Percentiles rank a stretch among this genome's conserved stretches.
phyloP scores from a whole-genome alignment of 2,888 invertebrate species.

The Elmis aenea region DNA sequence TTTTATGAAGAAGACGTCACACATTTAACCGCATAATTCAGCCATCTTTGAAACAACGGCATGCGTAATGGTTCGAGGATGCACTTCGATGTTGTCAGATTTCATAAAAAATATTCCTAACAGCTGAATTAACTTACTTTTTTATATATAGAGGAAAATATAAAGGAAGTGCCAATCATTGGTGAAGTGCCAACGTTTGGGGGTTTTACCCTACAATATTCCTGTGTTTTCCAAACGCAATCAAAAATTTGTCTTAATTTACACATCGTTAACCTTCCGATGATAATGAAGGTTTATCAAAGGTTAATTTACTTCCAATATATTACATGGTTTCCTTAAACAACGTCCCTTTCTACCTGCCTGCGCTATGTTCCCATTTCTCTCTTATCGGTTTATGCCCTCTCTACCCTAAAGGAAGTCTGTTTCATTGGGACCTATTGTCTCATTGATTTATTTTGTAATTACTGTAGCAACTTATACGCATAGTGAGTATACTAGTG shows the following conservation, averaged over 20 bases:
- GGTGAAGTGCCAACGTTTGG: too few relatives aligned
- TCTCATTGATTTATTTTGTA: conserved; percentile 23
- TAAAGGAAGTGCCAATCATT: too few relatives aligned
- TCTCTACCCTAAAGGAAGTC: conserved; percentile 17
- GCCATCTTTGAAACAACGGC: too few relatives aligned
- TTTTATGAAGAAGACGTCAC: too few relatives aligned
- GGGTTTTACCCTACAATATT: too few relatives aligned
- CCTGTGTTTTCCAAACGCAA: too few relatives aligned
- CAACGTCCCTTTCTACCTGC: conserved; percentile 15
- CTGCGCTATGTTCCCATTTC: conserved; percentile 8
- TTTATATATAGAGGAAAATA: too few relatives aligned
- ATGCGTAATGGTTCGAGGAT: too few relatives aligned
- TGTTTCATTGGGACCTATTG: conserved; percentile 20
- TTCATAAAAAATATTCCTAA: too few relatives aligned
- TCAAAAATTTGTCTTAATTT: conserved; percentile 22
- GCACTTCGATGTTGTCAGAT: too few relatives aligned
- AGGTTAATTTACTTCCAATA: conserved; percentile 31
- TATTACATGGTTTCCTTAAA: conserved; percentile 20
- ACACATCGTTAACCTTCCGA: conserved; percentile 24
- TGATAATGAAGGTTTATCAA: conserved; percentile 27
- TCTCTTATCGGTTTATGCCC: conserved; percentile 13
- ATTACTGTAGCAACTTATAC: conserved; percentile 20
- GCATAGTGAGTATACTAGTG: neutral
- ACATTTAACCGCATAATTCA: too few relatives aligned
- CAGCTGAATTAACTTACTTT: too few relatives aligned